Conservation (phyloP, 2,797 vertebrate genomes). For the Lemur catta region DNA sequence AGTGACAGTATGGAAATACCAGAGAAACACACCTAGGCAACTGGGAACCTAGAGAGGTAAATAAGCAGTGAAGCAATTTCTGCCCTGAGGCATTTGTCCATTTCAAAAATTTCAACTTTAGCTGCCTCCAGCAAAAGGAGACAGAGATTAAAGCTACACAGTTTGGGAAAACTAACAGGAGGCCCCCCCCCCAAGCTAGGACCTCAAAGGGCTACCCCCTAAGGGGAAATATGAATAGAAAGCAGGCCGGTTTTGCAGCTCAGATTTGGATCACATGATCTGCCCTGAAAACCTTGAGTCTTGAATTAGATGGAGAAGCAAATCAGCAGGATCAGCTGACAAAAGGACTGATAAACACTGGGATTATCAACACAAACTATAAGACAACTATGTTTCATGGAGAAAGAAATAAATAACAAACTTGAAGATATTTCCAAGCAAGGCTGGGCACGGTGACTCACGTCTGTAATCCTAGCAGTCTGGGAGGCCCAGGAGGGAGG, state of each 20-base stretch:
- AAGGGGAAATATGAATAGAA: not conserved
- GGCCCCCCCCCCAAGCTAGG: not conserved
- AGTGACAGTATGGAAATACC: not conserved
- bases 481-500: too few relatives aligned
- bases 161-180: not conserved
- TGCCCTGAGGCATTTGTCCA: not conserved
- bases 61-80: not conserved
- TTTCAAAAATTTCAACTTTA: not conserved
- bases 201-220: not conserved
- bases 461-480: too few relatives aligned
- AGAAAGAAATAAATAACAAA: constrained; percentile 40
- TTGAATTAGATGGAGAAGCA: constrained; percentile 25
- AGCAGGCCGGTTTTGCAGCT: not conserved
- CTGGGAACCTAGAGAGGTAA: not conserved
- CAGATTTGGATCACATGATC: not conserved
- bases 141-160: not conserved
- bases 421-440: not conserved
- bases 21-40: not conserved
- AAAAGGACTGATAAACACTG: constrained; percentile 1
- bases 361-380: constrained; percentile 13
- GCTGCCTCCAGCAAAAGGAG: not conserved
- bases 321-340: not conserved
- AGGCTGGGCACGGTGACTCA: not conserved
- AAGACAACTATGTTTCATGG: not conserved
- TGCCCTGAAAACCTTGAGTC: not conserved